A percentile compares a stretch with the other conserved stretches of the same genome.
These are phyloP conservation scores for Adelphocoris suturalis DNA, from an alignment of 2,888 invertebrate species.

Conservation along the genomic window DNA sequence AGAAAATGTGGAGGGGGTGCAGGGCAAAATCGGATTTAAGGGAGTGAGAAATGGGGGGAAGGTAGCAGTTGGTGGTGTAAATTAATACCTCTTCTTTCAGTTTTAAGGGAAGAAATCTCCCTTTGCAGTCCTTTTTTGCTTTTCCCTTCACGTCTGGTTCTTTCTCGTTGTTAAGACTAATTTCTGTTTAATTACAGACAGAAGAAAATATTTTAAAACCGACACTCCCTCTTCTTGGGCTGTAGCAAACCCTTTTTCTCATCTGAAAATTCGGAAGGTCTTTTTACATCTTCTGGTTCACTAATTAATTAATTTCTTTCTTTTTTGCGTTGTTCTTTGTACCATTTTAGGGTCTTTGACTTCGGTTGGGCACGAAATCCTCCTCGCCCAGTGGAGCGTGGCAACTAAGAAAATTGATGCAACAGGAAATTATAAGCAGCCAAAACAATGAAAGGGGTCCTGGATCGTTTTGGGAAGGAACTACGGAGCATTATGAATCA, in stretches of 20 bases:
- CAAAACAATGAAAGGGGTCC: conserved; percentile 61
- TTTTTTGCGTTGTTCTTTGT: background rate
- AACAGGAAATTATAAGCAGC: conserved; percentile 66
- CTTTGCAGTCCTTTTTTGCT: conserved; percentile 52
- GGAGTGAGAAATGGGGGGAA: conserved; percentile 68
- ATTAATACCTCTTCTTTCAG: conserved; percentile 69
- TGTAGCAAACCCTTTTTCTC: conserved; percentile 30
- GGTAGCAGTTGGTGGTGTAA: conserved; percentile 70
- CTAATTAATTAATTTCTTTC: conserved; percentile 61
- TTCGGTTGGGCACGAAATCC: conserved; percentile 14
- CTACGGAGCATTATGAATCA: conserved; percentile 69
- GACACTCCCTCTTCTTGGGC: conserved; percentile 54
- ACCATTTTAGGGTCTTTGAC: conserved; percentile 55
- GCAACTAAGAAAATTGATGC: conserved; percentile 54
- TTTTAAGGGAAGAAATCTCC: conserved; percentile 43
- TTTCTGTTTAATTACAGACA: conserved; percentile 71
- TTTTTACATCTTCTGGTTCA: conserved; percentile 59
- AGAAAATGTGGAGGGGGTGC: background rate
- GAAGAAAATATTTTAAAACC: conserved; percentile 71
- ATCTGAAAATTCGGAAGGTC: conserved; percentile 36
- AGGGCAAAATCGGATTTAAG: conserved; percentile 60
- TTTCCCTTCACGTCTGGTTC: background rate
- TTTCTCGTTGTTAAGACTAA: conserved; percentile 63
- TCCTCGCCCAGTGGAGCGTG: conserved; percentile 64
- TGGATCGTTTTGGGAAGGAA: conserved; percentile 50